Conservation (phyloP, 2,797 vertebrate species). For the Manis pentadactyla region DNA sequence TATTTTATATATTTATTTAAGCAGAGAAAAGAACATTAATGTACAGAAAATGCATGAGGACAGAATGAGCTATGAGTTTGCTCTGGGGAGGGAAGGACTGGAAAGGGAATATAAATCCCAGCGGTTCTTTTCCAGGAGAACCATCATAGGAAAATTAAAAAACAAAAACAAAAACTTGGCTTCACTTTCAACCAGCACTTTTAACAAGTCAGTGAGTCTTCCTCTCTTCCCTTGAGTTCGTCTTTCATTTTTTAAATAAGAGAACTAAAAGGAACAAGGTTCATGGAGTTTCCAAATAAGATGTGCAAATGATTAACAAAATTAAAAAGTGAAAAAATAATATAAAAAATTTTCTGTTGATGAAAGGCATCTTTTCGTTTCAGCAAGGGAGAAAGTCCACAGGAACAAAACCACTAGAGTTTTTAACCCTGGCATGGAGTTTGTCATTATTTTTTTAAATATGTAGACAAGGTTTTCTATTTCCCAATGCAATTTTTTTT, state of each 20-base stretch:
- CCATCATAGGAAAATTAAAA: slow-evolving; percentile 52
- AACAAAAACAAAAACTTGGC: not conserved
- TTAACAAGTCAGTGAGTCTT: not conserved
- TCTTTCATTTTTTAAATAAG: slow-evolving; percentile 28
- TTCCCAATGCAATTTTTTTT: not conserved
- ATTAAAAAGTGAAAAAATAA: not conserved
- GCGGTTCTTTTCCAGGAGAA: not conserved
- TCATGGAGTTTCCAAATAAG: not conserved
- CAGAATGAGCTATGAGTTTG: slow-evolving; percentile 42
- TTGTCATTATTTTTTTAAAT: slow-evolving; percentile 37
- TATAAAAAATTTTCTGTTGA: not conserved
- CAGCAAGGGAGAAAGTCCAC: not conserved
- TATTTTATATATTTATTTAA: slow-evolving; percentile 23
- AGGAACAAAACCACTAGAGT: not conserved
- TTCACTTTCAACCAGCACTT: not conserved
- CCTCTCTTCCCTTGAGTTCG: not conserved
- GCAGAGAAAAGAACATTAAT: slow-evolving; percentile 14
- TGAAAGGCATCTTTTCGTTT: slow-evolving; percentile 23
- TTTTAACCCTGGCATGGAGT: not conserved
- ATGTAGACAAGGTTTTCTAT: not conserved
- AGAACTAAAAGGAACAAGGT: not conserved
- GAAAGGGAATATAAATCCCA: slow-evolving; percentile 34
- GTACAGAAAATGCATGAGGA: slow-evolving; percentile 12
- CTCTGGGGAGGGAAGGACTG: not conserved
- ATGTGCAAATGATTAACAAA: slow-evolving; percentile 20